These are phyloP conservation scores for Napeogenes inachia DNA, from an alignment of 2,888 invertebrate species.

Conservation along the genomic window DNA sequence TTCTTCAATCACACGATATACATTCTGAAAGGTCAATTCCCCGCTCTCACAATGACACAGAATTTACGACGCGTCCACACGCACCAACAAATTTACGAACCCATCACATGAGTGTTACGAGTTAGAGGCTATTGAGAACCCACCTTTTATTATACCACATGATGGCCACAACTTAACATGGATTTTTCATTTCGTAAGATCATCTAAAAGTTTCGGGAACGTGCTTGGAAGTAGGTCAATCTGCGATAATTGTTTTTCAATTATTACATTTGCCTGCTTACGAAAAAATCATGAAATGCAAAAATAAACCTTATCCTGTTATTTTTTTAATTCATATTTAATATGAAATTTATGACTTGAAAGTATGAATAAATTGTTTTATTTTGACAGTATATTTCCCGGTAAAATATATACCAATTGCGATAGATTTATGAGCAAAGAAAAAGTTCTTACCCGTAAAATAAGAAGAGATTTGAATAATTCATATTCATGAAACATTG, in stretches of 20 bases:
- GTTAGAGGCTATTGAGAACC: constrained; percentile 5
- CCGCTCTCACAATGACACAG: neutral
- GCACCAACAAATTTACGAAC: constrained; percentile 23
- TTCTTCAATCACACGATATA: neutral
- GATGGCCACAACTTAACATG: constrained; percentile 4
- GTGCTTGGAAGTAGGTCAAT: no score
- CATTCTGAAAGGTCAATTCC: neutral
- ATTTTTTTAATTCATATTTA: no score
- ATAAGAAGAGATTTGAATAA: constrained; percentile 9
- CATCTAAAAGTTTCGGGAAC: neutral
- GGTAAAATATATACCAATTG: neutral
- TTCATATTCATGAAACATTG: constrained; percentile 11
- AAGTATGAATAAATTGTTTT: no score
- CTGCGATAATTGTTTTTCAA: no score
- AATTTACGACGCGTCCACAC: constrained; percentile 24
- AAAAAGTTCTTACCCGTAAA: neutral
- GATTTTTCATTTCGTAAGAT: constrained; percentile 3
- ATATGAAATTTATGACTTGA: no score
- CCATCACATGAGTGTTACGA: constrained; percentile 15
- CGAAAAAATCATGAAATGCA: no score
- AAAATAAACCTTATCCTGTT: no score
- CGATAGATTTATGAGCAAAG: constrained; percentile 3
- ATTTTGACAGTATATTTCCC: no score
- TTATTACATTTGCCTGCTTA: no score
- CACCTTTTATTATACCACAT: constrained; percentile 4